Conservation (phyloP, 2,797 vertebrate genomes). For the Brotula barbata region DNA sequence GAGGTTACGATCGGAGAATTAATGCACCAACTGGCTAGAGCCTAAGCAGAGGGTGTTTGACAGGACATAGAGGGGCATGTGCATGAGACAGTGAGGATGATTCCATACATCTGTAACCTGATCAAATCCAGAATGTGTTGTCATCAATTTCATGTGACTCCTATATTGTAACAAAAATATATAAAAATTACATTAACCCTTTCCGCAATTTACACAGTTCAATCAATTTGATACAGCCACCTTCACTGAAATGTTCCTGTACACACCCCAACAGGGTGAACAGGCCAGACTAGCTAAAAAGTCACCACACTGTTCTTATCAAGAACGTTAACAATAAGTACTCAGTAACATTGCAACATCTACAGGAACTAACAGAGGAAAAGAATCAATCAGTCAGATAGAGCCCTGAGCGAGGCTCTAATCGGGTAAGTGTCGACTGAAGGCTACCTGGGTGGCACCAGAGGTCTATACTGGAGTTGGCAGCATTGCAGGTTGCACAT, state of each 20-base stretch:
- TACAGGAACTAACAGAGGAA: constrained; percentile 27
- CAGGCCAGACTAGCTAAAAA: neutral
- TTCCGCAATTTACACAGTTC: neutral
- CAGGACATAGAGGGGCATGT: neutral
- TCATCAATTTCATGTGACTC: constrained; percentile 7
- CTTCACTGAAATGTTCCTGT: neutral
- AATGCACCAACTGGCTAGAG: constrained; percentile 20
- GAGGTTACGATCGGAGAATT: constrained; percentile 39
- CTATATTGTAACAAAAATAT: neutral
- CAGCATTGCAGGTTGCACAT: constrained; percentile 34
- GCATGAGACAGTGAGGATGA: neutral
- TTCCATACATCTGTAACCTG: neutral
- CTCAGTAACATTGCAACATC: constrained; percentile 9
- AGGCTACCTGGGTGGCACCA: constrained; percentile 37
- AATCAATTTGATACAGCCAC: neutral
- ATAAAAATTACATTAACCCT: neutral
- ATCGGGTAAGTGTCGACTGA: constrained; percentile 41
- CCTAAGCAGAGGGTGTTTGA: constrained; percentile 14
- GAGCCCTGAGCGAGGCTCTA: constrained; percentile 35
- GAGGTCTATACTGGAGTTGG: constrained; percentile 48
- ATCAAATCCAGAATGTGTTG: neutral
- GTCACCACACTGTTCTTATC: neutral
- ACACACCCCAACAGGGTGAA: neutral
- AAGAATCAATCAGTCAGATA: constrained; percentile 41
- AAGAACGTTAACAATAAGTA: neutral